A percentile compares a stretch with the other conserved stretches of the same genome.
Conservation (phyloP, 2,113 vertebrate species). For the Psettodes erumei region DNA sequence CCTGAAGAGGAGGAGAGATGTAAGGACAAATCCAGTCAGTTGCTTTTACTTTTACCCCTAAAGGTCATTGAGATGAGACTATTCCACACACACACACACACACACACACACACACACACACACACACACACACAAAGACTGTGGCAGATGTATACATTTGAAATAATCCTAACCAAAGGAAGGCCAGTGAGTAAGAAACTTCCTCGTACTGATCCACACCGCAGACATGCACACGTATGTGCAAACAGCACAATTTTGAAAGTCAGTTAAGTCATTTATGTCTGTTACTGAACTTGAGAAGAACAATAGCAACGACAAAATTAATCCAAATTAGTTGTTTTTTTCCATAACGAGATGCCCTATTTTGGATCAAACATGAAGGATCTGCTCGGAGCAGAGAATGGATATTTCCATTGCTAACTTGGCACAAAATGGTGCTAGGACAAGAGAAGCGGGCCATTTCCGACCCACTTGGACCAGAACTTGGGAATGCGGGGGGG, state of each 20-base stretch:
- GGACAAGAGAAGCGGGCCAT: constrained; percentile 33
- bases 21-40: neutral
- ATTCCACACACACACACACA: neutral
- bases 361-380: constrained; percentile 14
- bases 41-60: neutral
- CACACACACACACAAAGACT: neutral
- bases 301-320: constrained; percentile 3
- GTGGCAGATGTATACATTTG: neutral
- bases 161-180: neutral
- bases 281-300: neutral
- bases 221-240: neutral
- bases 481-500: constrained; percentile 71
- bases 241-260: neutral
- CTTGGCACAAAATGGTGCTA: constrained; percentile 18
- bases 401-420: constrained; percentile 13
- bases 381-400: neutral
- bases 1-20: constrained; percentile 46
- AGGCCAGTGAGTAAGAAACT: neutral
- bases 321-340: neutral
- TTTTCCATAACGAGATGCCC: neutral
- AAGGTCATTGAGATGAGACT: neutral
- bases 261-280: neutral
- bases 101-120: neutral
- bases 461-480: constrained; percentile 75
- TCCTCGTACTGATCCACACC: neutral